Base-by-base conservation (phyloP, 2,888 invertebrate species). In the Sinotaia quadrata region DNA sequence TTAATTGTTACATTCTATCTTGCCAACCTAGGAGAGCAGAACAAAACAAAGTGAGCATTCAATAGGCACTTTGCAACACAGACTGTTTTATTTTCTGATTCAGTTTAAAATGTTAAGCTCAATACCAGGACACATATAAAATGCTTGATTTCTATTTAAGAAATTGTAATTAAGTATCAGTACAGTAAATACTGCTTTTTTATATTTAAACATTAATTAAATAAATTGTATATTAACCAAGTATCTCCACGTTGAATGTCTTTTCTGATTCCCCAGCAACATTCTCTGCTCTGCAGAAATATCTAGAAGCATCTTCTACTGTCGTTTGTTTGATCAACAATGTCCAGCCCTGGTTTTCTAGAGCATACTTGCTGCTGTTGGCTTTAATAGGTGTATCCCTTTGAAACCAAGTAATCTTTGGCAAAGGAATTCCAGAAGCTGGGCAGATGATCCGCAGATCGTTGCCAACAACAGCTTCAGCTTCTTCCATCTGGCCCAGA, bases 221-320 rank as follows among this genome's bases (percentile, higher is more conserved):
- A n/a, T n/a, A n/a, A n/a, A n/a, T n/a, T n/a, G n/a, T n/a, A n/a
- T n/a, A n/a, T n/a, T n/a, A n/a, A 92, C 92, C 91, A 68, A 92
- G 84, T 0, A 93, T 91, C 65, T 90, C 89, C 3, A 93, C 78
- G 52, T 87, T 83, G 78, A 85, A 87, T 24, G 76, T 76, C 59
- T 86, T 87, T 68, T 87, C 85, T 24, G 78, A 74, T n/a, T 81
- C 75, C 4, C 90, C 90, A 21, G 89, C 89, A 27, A 86, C 84
- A 78, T 90, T 90, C 41, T 79, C 79, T 0, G 90, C 90, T 33
- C 85, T 77, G 77, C 90, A 90, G 51, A 84, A 85, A 77, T 89
- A 90, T 34, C 79, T 76, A 0, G 78, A 76, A 0, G 84, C 75
- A 70, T 87, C 85, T 1, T 60, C 65, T 18, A 75, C 71, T 7